Conservation (phyloP, 2,797 vertebrate genomes). For the Eupleurogrammus muticus region DNA sequence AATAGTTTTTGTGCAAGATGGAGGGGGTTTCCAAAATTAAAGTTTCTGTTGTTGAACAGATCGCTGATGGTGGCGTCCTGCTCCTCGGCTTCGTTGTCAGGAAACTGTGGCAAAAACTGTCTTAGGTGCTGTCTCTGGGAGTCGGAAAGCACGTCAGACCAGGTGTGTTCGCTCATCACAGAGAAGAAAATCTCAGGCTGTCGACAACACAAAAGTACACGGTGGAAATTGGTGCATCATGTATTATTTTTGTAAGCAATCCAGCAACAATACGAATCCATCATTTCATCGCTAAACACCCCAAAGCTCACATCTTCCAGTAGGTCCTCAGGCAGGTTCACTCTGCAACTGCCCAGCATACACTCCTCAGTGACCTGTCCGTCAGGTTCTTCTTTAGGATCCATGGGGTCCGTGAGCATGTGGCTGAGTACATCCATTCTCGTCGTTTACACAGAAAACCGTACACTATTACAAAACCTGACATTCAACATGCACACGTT, state of each 20-base stretch:
- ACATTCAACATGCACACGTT: no score
- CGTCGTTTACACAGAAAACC: background rate
- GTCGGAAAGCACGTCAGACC: conserved; percentile 92
- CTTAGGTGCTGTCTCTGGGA: conserved; percentile 91
- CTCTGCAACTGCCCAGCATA: conserved; percentile 89
- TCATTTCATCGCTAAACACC: background rate
- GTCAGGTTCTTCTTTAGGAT: conserved; percentile 86
- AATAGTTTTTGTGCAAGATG: conserved; percentile 96
- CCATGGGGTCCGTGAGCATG: conserved; percentile 93
- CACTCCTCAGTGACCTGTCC: conserved; percentile 94
- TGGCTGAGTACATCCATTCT: conserved; percentile 92
- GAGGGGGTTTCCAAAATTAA: conserved; percentile 94
- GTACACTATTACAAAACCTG: background rate
- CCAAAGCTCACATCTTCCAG: conserved; percentile 91
- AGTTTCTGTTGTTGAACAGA: conserved; percentile 90
- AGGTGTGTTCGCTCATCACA: conserved; percentile 93
- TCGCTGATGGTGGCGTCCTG: conserved; percentile 87
- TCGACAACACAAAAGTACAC: conserved; percentile 33
- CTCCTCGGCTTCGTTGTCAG: conserved; percentile 84
- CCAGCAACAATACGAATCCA: background rate
- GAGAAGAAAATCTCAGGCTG: conserved; percentile 97
- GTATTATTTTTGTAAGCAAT: background rate
- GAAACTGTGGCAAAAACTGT: conserved; percentile 92
- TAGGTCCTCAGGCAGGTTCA: conserved; percentile 94
- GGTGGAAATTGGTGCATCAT: background rate